Base-by-base conservation (phyloP, 2,888 invertebrate genomes). In the Campaea margaritaria region DNA sequence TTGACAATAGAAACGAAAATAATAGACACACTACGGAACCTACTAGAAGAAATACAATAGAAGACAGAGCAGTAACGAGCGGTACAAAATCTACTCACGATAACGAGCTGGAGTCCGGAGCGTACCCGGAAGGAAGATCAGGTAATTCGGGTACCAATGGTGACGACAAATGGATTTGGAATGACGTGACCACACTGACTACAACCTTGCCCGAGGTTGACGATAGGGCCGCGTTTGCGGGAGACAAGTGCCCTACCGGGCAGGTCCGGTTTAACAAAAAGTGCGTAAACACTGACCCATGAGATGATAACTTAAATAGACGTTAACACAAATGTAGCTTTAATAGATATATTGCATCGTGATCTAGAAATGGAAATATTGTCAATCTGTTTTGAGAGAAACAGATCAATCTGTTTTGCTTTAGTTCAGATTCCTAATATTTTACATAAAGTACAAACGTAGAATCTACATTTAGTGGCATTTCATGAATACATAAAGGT, bases 151-250 rank as follows among this genome's bases (percentile, higher is more conserved):
- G 34, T 16, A 16, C 10, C 15, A 58, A 44, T 0, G 39, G 58
- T 9, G 42, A 64, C 0, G 70, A 72, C 0, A 67, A 53, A 16
- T 72, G 73, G 73, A 59, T 72, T 4, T 70, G 74, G 73, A 43
- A 28, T 15, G 51, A 47, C 36, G 60, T 12, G 11, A 53, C 46
- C 0, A 60, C 57, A 3, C 9, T 39, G 4, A 13, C 48, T 0
- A n/a, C 50, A 0, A 57, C 10, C 0, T 5, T 39, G 0, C 68
- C 69, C 0, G 48, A 52, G 0, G 52, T 80, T 7, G 75, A 70
- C 12, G 72, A 81, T 41, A 70, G 79, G 48, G 75, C 72, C 0
- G 72, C 76, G 0, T 78, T 81, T 14, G 50, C 51, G 0, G 80
- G 73, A 0, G 70, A 65, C 47, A 51, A 71, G 13, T 81, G 80